Conservation (phyloP, 2,797 vertebrate genomes). For the Streptopelia turtur region DNA sequence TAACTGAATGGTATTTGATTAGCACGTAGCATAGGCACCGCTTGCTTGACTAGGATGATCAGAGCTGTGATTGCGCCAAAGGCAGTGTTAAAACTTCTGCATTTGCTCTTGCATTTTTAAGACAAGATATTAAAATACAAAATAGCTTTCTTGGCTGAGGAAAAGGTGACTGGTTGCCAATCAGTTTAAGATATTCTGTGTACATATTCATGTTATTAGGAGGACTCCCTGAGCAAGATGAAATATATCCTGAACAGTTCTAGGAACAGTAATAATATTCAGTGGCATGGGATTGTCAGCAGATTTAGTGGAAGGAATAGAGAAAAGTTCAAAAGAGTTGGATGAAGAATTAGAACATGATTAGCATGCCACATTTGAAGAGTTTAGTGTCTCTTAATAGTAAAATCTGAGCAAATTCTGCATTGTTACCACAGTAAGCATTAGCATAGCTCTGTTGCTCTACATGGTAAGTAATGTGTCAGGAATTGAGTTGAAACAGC, state of each 20-base stretch:
- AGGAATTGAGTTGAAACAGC: constrained; percentile 35
- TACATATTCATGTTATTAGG: constrained; percentile 14
- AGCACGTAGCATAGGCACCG: background rate
- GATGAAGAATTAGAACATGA: constrained; percentile 45
- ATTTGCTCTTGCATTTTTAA: background rate
- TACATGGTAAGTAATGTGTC: background rate
- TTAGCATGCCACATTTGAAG: constrained; percentile 21
- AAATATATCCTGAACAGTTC: background rate
- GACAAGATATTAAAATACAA: background rate
- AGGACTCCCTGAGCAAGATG: background rate
- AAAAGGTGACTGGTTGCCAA: constrained; percentile 22
- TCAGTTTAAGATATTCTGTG: background rate
- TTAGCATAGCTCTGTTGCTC: constrained; percentile 25
- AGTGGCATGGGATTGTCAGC: background rate
- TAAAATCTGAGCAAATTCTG: constrained; percentile 46
- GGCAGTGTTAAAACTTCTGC: background rate
- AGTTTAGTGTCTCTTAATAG: constrained; percentile 51
- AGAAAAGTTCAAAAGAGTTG: background rate
- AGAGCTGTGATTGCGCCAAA: background rate
- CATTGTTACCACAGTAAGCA: constrained; percentile 19
- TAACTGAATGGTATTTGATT: background rate
- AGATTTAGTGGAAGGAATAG: background rate
- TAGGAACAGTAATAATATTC: background rate
- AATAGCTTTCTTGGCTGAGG: background rate
- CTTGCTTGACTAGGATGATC: background rate